These are phyloP conservation scores for Pogonomyrmex barbatus DNA, from an alignment of 1,140 invertebrate genomes.

Conservation along the genomic window DNA sequence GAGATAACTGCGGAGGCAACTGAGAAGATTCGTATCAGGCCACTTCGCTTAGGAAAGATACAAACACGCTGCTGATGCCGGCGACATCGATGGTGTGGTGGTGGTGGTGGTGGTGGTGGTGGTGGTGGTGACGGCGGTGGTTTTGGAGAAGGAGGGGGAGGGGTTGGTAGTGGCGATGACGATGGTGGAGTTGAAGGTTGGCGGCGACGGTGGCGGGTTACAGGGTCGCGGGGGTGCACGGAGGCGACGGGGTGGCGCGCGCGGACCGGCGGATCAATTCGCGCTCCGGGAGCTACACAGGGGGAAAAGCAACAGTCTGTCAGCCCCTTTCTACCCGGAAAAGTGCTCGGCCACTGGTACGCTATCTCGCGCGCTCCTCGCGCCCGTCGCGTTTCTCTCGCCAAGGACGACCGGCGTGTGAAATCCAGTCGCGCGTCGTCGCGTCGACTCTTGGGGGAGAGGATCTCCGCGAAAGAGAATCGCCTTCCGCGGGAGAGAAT, in stretches of 20 bases:
- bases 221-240: conserved; percentile 66
- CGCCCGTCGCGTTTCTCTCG: conserved; percentile 4
- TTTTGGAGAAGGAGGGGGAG: no score
- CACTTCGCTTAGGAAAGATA: conserved; percentile 12
- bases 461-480: background rate
- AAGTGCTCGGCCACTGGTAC: conserved; percentile 62
- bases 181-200: conserved; percentile 66
- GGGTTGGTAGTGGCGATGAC: background rate
- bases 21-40: conserved; percentile 23
- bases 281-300: conserved; percentile 69
- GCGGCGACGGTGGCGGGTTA: conserved; percentile 58
- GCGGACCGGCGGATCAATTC: conserved; percentile 78
- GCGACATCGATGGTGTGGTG: background rate
- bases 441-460: background rate
- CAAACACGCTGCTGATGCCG: conserved; percentile 47
- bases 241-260: conserved; percentile 67
- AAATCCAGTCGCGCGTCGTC: background rate
- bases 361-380: conserved; percentile 29
- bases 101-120: background rate
- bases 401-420: conserved; percentile 45
- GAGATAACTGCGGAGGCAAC: background rate
- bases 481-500: background rate
- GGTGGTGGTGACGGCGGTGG: conserved; percentile 10
- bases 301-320: conserved; percentile 78
- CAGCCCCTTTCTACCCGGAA: conserved; percentile 68